Evolutionary conservation across 2,113 vertebrate species (phyloP).

Genomic region (Leucosticte australis): DNA sequence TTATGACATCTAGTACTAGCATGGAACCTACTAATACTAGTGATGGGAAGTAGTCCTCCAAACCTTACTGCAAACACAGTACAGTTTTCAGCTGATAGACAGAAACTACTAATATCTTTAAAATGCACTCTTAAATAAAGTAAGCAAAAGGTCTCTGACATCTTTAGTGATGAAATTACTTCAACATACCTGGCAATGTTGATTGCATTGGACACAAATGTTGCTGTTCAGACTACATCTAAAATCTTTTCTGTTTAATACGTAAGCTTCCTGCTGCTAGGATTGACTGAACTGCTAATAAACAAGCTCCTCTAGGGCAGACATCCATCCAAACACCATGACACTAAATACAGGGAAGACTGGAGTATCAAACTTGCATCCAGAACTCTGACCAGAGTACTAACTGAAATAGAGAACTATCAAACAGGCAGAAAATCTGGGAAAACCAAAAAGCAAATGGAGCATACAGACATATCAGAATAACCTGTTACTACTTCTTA

Average conservation of each 20-base stretch:
- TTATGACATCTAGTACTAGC: not conserved
- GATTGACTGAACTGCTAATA: not conserved
- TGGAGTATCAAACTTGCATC: not conserved
- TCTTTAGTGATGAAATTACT: not conserved
- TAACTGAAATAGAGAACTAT: not conserved
- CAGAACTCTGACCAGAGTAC: not conserved
- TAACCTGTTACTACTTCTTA: not conserved
- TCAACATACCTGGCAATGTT: not conserved
- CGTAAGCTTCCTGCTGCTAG: not conserved
- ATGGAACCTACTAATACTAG: not conserved
- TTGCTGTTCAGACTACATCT: not conserved
- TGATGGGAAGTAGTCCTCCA: not conserved
- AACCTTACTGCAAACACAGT: not conserved
- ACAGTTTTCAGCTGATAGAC: not conserved
- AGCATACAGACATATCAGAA: not conserved
- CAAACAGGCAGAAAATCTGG: not conserved
- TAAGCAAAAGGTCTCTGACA: not conserved
- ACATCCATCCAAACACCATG: not conserved
- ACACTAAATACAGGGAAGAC: not conserved
- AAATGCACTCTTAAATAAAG: not conserved
- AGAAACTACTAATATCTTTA: not conserved
- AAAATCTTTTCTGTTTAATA: slow-evolving; percentile 27
- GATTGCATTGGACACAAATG: not conserved
- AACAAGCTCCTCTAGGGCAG: not conserved
- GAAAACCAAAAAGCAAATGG: not conserved